Conservation (phyloP, 2,113 vertebrate genomes). For the Cyrtonyx montezumae region DNA sequence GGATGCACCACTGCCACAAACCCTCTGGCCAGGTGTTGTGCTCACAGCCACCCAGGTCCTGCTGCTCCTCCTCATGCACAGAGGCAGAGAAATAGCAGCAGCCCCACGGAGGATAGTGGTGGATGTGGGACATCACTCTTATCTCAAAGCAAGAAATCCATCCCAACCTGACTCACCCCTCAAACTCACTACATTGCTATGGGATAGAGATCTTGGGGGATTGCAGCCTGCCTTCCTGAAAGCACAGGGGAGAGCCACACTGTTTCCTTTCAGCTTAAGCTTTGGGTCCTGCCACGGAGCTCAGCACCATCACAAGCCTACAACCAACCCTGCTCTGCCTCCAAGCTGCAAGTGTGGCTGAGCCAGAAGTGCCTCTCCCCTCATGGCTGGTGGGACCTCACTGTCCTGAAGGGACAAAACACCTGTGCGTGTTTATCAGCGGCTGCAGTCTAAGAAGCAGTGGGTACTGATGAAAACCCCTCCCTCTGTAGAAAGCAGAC, state of each 20-base stretch:
- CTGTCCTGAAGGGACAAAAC: conserved; percentile 40
- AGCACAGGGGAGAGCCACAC: no score
- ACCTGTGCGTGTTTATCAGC: conserved; percentile 82
- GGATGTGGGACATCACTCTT: background rate
- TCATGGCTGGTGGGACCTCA: no score
- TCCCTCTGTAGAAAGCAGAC: background rate
- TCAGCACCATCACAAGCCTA: no score
- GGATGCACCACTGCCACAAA: background rate
- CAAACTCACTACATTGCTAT: background rate
- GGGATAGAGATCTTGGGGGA: background rate
- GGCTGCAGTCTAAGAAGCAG: conserved; percentile 80
- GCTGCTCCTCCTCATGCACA: rapidly evolving
- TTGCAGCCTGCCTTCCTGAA: background rate
- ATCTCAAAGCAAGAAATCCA: background rate
- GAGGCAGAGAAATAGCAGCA: background rate
- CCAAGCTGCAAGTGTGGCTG: no score
- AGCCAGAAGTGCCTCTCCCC: no score
- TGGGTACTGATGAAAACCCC: background rate
- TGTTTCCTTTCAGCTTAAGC: background rate
- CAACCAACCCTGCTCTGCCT: no score
- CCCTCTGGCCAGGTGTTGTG: rapidly evolving
- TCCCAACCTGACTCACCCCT: no score
- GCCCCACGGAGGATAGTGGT: background rate
- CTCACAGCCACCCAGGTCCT: rapidly evolving
- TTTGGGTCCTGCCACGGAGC: no score